Evolutionary conservation across 2,113 vertebrate genomes (phyloP).

Genomic region (Lophura nycthemera): DNA sequence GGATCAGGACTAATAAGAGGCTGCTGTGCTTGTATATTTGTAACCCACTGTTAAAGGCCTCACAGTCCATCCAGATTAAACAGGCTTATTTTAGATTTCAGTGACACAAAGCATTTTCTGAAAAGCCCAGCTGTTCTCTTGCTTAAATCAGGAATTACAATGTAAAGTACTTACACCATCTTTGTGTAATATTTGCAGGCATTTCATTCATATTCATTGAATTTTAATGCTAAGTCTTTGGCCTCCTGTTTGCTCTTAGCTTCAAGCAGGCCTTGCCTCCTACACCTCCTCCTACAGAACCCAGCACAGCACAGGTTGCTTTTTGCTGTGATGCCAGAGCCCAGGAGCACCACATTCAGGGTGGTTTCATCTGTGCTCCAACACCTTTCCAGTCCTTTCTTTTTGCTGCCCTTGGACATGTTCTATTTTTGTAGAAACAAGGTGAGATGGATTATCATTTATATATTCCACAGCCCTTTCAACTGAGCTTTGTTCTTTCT

Average conservation of each 20-base stretch:
- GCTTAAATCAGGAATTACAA: constrained; percentile 40
- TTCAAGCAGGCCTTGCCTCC: not conserved
- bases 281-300: not conserved
- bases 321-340: not conserved
- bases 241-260: not conserved
- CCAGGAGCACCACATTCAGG: not conserved
- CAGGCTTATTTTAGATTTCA: not conserved
- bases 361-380: constrained; percentile 5
- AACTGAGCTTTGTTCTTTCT: not conserved
- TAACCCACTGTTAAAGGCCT: not conserved
- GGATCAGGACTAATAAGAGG: not conserved
- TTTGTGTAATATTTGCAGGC: constrained; percentile 1
- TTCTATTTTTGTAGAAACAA: constrained; percentile 32
- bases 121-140: not conserved
- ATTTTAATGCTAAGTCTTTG: not conserved
- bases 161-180: not conserved
- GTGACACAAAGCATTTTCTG: not conserved
- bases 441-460: not conserved
- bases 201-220: not conserved
- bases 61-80: not conserved
- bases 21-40: not conserved
- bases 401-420: not conserved
- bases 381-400: not conserved
- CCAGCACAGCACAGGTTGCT: not conserved
- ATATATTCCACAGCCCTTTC: not conserved